Conservation (phyloP, 2,888 invertebrate species). For the Synergus japonicus region DNA sequence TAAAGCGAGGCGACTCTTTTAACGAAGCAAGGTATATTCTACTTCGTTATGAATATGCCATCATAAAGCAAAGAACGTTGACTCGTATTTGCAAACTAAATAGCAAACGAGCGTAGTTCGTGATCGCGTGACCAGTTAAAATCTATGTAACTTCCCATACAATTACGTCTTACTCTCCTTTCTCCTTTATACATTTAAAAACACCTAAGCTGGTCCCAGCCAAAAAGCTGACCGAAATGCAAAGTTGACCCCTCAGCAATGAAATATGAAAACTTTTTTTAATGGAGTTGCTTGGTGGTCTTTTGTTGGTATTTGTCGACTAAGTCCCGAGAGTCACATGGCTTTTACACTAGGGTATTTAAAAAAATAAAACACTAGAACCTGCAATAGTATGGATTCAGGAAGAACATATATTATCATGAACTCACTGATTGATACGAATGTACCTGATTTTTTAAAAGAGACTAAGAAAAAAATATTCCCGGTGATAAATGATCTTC, state of each 20-base stretch:
- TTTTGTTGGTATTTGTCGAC: too few relatives aligned
- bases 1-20: not conserved
- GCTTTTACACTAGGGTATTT: too few relatives aligned
- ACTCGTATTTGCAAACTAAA: conserved; percentile 4
- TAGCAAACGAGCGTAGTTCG: not conserved
- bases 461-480: too few relatives aligned
- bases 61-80: not conserved
- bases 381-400: too few relatives aligned
- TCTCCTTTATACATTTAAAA: not conserved
- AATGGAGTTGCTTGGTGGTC: not conserved
- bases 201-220: not conserved
- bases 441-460: too few relatives aligned
- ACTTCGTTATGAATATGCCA: not conserved
- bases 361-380: too few relatives aligned
- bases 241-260: too few relatives aligned
- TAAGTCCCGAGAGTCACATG: too few relatives aligned
- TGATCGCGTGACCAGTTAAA: conserved; percentile 17
- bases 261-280: too few relatives aligned
- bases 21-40: not conserved
- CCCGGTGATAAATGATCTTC: too few relatives aligned
- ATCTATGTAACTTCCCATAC: not conserved
- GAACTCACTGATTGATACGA: too few relatives aligned
- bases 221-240: not conserved
- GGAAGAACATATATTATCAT: too few relatives aligned
- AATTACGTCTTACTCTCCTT: not conserved